A percentile compares a stretch with the other conserved stretches of the same genome.
These are phyloP conservation scores for Mormoops blainvillei DNA, from an alignment of 2,113 vertebrate species.

Conservation along the genomic window DNA sequence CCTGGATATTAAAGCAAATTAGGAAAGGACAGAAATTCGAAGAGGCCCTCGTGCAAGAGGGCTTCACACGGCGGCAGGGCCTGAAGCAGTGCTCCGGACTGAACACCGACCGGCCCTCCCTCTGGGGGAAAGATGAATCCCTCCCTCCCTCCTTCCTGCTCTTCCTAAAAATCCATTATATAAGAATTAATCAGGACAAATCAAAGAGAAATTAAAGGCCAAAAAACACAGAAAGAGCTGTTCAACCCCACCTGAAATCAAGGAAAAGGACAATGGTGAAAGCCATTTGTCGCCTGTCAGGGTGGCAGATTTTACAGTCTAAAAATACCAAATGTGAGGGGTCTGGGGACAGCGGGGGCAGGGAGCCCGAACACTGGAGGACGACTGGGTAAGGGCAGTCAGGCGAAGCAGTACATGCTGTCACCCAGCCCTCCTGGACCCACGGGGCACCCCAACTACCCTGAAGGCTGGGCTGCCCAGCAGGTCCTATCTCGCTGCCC, in stretches of 20 bases:
- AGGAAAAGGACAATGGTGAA: background rate
- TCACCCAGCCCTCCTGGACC: background rate
- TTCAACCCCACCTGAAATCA: background rate
- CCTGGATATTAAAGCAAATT: accelerated
- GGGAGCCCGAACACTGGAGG: background rate
- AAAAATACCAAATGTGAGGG: background rate
- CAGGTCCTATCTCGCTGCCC: background rate
- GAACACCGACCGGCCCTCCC: background rate
- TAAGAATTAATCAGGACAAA: background rate
- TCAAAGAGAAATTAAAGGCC: background rate
- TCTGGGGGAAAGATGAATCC: background rate
- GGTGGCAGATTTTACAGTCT: background rate
- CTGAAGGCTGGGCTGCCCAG: background rate
- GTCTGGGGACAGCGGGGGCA: background rate
- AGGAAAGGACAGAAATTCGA: background rate
- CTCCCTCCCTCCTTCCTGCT: background rate
- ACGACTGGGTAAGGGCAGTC: background rate
- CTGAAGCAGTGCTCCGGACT: no score
- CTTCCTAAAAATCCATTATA: background rate
- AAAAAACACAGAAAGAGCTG: background rate
- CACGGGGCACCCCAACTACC: background rate
- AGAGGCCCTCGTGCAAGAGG: background rate
- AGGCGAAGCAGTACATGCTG: background rate
- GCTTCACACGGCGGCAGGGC: no score
- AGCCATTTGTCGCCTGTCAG: background rate